These are phyloP conservation scores for Dryobates pubescens DNA, from an alignment of 2,797 vertebrate species.

Conservation along the genomic window DNA sequence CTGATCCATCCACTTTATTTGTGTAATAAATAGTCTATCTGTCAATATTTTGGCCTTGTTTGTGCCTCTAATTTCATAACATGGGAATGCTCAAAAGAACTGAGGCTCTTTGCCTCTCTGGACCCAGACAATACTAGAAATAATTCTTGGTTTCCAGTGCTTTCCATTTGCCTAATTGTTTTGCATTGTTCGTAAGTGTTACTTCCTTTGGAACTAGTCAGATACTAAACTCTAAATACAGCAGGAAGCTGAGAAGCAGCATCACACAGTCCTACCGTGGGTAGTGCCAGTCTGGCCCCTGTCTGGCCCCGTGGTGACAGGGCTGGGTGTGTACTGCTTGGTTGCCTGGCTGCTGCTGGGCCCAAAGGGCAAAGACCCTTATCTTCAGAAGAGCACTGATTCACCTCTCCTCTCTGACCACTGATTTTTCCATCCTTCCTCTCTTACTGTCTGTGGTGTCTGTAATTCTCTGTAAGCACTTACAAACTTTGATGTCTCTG, in stretches of 20 bases:
- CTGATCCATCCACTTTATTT: no score
- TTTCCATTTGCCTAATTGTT: not conserved
- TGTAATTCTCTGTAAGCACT: not conserved
- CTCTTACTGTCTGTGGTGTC: not conserved
- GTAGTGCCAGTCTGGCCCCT: not conserved
- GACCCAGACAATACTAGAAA: not conserved
- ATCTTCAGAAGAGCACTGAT: not conserved
- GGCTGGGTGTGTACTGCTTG: rapidly evolving
- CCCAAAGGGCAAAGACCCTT: not conserved
- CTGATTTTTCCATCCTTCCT: not conserved
- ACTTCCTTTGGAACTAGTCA: not conserved
- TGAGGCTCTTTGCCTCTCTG: no score
- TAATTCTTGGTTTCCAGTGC: not conserved
- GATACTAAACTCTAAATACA: not conserved
- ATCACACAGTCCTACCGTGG: not conserved
- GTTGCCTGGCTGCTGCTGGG: not conserved
- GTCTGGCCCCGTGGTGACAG: not conserved
- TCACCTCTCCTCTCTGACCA: not conserved
- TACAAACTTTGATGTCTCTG: not conserved
- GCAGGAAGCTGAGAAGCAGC: not conserved
- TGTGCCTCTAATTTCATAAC: no score
- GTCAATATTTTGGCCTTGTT: no score
- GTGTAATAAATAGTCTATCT: no score
- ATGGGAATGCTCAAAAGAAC: no score
- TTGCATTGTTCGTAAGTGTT: not conserved